A percentile compares a stretch with the other conserved stretches of the same genome.
These are phyloP conservation scores for Apteryx owenii DNA, from an alignment of 2,113 vertebrate genomes.

Conservation along the genomic window DNA sequence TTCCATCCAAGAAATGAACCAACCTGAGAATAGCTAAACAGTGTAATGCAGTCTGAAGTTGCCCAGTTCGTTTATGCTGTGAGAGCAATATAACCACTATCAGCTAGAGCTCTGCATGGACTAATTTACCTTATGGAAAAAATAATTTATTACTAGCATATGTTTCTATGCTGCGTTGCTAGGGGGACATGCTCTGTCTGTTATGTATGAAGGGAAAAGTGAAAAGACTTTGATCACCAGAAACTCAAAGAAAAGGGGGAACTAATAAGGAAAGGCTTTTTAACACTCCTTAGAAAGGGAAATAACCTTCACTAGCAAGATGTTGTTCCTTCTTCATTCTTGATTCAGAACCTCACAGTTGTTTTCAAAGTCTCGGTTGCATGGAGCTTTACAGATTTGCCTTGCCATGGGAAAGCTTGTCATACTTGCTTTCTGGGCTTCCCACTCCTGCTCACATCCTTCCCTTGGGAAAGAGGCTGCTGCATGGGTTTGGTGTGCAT, in stretches of 20 bases:
- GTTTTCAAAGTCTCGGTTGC: neutral
- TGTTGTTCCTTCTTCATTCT: neutral
- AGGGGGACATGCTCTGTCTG: neutral
- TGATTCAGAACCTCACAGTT: neutral
- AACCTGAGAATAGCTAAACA: neutral
- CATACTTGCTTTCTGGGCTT: neutral
- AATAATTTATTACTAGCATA: neutral
- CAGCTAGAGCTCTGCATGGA: neutral
- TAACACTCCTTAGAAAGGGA: neutral
- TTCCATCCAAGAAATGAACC: neutral
- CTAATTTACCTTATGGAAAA: neutral
- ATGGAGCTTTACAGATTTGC: neutral
- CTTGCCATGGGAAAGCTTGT: neutral
- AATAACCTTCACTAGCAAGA: neutral
- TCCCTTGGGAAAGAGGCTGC: neutral
- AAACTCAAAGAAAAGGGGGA: neutral
- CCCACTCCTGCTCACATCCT: neutral
- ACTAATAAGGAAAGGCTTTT: neutral
- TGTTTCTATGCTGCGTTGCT: neutral
- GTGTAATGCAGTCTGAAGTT: neutral
- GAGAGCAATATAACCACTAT: neutral
- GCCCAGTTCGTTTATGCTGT: neutral
- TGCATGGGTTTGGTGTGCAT: accelerated
- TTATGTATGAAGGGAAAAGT: neutral
- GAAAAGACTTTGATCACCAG: neutral